Evolutionary conservation across 2,113 vertebrate species (phyloP).

Genomic region (Urocitellus parryii): DNA sequence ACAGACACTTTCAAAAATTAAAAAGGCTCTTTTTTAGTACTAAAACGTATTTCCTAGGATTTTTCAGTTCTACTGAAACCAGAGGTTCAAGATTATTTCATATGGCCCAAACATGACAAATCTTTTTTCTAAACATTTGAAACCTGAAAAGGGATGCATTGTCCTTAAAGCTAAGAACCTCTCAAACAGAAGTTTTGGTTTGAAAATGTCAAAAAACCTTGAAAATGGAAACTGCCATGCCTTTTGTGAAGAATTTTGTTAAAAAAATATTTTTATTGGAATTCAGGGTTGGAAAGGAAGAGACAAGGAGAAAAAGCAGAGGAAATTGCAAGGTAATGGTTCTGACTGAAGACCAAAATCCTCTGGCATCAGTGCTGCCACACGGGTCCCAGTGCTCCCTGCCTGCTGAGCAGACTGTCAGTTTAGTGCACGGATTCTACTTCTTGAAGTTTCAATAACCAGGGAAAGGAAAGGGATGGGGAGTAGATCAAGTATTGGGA

Average conservation of each 20-base stretch:
- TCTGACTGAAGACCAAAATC: not conserved
- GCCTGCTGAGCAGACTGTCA: not conserved
- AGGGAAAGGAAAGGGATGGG: slow-evolving; percentile 4
- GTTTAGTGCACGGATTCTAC: slow-evolving; percentile 17
- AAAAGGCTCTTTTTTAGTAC: not conserved
- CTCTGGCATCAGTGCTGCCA: not conserved
- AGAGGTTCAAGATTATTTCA: not conserved
- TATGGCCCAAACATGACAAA: not conserved
- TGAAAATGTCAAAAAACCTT: slow-evolving; percentile 41
- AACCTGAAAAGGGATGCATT: slow-evolving; percentile 17
- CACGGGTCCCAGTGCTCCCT: no score
- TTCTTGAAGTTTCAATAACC: slow-evolving; percentile 44
- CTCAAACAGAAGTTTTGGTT: slow-evolving; percentile 16
- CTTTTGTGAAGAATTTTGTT: slow-evolving; percentile 48
- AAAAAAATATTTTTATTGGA: not conserved
- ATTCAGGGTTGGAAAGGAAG: not conserved
- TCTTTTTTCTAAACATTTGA: slow-evolving; percentile 7
- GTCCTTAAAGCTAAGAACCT: slow-evolving; percentile 1
- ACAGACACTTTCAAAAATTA: not conserved
- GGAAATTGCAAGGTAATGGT: not conserved
- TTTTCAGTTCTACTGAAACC: not conserved
- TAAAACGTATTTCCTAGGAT: not conserved
- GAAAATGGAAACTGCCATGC: not conserved
- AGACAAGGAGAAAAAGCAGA: not conserved
- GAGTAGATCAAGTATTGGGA: not conserved